These are phyloP conservation scores for Porites lutea DNA, from an alignment of 64 coral and sea anemone genomes.

Conservation along the genomic window DNA sequence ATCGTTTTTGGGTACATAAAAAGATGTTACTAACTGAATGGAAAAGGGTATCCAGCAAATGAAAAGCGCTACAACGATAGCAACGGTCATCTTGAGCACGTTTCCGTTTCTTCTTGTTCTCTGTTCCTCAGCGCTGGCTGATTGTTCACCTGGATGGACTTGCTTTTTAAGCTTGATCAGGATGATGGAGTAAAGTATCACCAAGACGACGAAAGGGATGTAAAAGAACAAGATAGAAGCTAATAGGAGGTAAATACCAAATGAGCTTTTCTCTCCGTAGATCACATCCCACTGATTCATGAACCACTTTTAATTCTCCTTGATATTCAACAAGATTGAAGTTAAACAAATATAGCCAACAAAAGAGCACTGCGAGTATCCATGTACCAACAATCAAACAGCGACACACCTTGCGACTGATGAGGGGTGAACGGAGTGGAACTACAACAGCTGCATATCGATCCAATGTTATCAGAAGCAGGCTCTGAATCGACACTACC, in stretches of 20 bases:
- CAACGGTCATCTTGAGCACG: conserved; percentile 33
- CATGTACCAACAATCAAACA: conserved; percentile 25
- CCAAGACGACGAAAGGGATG: not conserved
- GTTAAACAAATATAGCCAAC: not conserved
- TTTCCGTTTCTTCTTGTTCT: not conserved
- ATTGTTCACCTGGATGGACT: not conserved
- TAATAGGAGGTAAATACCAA: not conserved
- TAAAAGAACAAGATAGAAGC: not conserved
- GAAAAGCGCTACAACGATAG: conserved; percentile 8
- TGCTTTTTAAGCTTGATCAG: not conserved
- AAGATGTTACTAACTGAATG: not conserved
- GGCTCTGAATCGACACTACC: conserved; percentile 43
- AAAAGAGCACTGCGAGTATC: conserved; percentile 7
- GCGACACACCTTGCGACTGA: not conserved
- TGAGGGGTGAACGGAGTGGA: not conserved
- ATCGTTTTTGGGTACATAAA: no score
- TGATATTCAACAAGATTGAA: not conserved
- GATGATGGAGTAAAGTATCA: conserved; percentile 33
- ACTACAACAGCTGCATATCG: conserved; percentile 57
- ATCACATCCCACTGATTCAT: not conserved
- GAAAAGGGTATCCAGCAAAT: not conserved
- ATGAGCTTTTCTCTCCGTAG: not conserved
- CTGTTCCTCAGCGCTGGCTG: not conserved
- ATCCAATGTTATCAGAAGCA: conserved; percentile 51
- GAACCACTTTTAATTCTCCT: not conserved